Base-by-base conservation (phyloP, 2,888 invertebrate genomes). In the Dexiosoma caninum region DNA sequence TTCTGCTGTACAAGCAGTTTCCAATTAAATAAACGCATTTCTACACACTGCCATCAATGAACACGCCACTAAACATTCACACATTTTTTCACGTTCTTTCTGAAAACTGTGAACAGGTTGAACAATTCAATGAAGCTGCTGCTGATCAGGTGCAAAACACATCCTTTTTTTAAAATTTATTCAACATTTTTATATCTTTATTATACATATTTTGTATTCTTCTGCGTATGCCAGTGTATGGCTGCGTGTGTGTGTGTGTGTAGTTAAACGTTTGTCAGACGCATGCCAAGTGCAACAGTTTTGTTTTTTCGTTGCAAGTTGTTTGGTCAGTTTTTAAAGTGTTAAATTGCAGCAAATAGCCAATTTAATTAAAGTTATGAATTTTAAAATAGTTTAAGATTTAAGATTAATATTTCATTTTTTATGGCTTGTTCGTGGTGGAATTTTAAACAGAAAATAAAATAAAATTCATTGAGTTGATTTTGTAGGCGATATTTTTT, bases 11-110 rank as follows among this genome's bases (percentile, higher is more conserved):
- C n/a, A n/a, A 62, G 60, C 53, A 53, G 57, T 51, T 64, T 70
- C 75, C 79, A 80, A 75, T 80, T 75, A 80, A 80, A 75, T 64
- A 51, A 70, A 79, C 79, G 79, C 75, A 79, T 79, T 79, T 70
- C 64, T 79, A 69, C 42, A 19, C 69, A 74, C 62, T 69, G 64
- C n/a, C 57, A 74, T 74, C 74, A 74, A 55, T 35, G 46, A 55
- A 64, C 32, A 59, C 46, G 30, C 27, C n/a, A 10, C 27, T 21
- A 9, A 16, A 51, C 44, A 37, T 53, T 46, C 37, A 53, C 51
- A 40, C 32, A 32, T 44, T 14, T 21, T 9, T 0, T 3, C 2
- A 14, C 14, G 14, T 30, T 37, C 35, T n/a, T n/a, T 27, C 44
- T 16, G 19, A 12, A 74, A 74, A 69, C 60, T 49, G 51, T 57